phyloP scores from a whole-genome alignment of 2,888 invertebrate genomes.

The Lepidochrysops patricia region DNA sequence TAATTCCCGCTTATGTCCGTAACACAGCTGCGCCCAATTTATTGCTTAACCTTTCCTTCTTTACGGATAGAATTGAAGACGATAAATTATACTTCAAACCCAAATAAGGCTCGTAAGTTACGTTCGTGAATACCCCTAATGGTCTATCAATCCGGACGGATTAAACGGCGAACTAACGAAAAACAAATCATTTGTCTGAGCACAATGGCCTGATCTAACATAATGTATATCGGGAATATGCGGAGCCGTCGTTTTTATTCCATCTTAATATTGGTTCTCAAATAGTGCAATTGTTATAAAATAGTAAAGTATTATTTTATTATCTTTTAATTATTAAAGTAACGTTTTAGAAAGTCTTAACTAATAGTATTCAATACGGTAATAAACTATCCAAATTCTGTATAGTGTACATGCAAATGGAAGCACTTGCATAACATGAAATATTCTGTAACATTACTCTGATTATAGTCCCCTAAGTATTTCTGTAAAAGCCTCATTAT shows the following conservation, averaged over 20 bases:
- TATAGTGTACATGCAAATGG: too few species aligned
- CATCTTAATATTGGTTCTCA: too few species aligned
- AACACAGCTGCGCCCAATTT: constrained; percentile 64
- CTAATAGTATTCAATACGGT: too few species aligned
- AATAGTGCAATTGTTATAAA: too few species aligned
- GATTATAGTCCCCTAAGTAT: too few species aligned
- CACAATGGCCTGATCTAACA: neutral
- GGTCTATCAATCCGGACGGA: constrained; percentile 58
- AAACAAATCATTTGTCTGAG: constrained; percentile 4
- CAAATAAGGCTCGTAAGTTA: constrained; percentile 67
- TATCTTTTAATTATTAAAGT: too few species aligned
- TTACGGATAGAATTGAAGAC: constrained; percentile 68
- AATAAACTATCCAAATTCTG: too few species aligned
- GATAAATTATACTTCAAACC: constrained; percentile 73
- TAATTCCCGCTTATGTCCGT: constrained; percentile 64
- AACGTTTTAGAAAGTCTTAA: too few species aligned
- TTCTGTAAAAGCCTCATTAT: neutral
- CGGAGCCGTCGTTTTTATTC: too few species aligned
- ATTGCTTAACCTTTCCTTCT: constrained; percentile 68
- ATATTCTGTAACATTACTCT: too few species aligned
- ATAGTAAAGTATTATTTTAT: too few species aligned
- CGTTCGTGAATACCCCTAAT: constrained; percentile 56
- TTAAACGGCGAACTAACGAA: constrained; percentile 34
- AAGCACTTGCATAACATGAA: too few species aligned
- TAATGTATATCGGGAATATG: neutral